phyloP scores from a whole-genome alignment of 1,140 invertebrate species.

The Cotesia typhae region DNA sequence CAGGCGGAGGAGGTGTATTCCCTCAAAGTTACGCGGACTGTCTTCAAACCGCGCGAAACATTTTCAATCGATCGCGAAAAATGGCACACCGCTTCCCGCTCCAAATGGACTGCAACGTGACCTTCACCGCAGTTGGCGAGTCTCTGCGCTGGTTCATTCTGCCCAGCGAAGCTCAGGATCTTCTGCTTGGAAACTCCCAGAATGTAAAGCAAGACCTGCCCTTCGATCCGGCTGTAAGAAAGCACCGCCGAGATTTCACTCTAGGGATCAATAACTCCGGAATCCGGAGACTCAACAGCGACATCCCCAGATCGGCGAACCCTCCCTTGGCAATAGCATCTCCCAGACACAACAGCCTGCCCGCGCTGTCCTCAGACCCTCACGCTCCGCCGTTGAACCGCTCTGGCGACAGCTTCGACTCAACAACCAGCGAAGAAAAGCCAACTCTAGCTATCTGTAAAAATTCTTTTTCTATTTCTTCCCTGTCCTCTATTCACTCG shows the following conservation, averaged over 20 bases:
- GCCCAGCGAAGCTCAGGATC: constrained; percentile 78
- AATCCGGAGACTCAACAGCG: constrained; percentile 59
- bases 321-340: constrained; percentile 46
- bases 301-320: constrained; percentile 54
- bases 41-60: constrained; percentile 78
- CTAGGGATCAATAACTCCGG: constrained; percentile 22
- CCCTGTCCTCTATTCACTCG: too few species aligned
- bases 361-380: constrained; percentile 44
- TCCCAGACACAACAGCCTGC: constrained; percentile 60
- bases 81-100: constrained; percentile 77
- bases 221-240: constrained; percentile 69
- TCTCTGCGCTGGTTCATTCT: constrained; percentile 87
- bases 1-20: constrained; percentile 74
- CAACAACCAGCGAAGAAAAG: constrained; percentile 9
- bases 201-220: constrained; percentile 80
- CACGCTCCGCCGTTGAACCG: constrained; percentile 8
- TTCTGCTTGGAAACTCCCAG: constrained; percentile 75
- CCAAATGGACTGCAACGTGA: constrained; percentile 74
- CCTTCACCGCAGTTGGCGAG: constrained; percentile 73
- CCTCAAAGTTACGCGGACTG: constrained; percentile 79
- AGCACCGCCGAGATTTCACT: constrained; percentile 7
- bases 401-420: constrained; percentile 33
- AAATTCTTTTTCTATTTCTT: too few species aligned
- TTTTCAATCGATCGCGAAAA: constrained; percentile 82
- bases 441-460: background rate